Evolutionary conservation across 2,888 invertebrate species (phyloP).

Genomic region (Caenorhabditis becei): DNA sequence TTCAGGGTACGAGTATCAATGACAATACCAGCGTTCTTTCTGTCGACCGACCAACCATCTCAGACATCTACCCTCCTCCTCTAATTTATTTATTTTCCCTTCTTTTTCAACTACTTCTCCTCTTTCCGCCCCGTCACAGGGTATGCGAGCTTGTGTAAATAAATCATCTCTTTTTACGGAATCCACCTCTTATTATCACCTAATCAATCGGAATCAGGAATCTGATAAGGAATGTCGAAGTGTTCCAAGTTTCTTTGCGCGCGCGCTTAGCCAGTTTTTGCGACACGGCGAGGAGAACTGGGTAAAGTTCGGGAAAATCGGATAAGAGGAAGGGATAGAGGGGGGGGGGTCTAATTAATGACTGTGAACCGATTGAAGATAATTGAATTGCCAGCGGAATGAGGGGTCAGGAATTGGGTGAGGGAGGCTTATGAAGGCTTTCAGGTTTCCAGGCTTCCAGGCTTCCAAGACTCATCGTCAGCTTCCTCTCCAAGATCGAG

Average conservation of each 20-base stretch:
- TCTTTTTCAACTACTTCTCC: constrained; percentile 14
- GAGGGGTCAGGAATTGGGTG: too few relatives aligned
- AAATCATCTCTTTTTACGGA: constrained; percentile 26
- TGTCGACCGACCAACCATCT: constrained; percentile 47
- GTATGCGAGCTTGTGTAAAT: constrained; percentile 60
- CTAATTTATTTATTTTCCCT: constrained; percentile 36
- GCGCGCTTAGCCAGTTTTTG: constrained; percentile 46
- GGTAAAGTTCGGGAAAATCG: constrained; percentile 49
- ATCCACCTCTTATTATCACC: constrained; percentile 47
- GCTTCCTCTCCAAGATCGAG: too few relatives aligned
- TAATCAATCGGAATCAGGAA: constrained; percentile 40
- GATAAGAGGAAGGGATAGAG: constrained; percentile 7
- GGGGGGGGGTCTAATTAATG: constrained; percentile 33
- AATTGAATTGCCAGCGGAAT: too few relatives aligned
- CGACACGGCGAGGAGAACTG: constrained; percentile 35
- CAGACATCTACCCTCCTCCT: constrained; percentile 33
- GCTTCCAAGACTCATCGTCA: too few relatives aligned
- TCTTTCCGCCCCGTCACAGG: constrained; percentile 28
- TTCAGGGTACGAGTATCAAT: constrained; percentile 60
- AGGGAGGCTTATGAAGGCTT: too few relatives aligned
- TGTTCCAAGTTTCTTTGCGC: constrained; percentile 47
- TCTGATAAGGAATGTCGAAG: constrained; percentile 48
- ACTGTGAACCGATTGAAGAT: constrained; percentile 26
- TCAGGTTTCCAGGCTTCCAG: too few relatives aligned
- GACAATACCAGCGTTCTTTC: constrained; percentile 44